Percentiles rank a stretch among this genome's conserved stretches.
phyloP scores from a whole-genome alignment of 2,797 vertebrate species.

The Rhadinocentrus ornatus region DNA sequence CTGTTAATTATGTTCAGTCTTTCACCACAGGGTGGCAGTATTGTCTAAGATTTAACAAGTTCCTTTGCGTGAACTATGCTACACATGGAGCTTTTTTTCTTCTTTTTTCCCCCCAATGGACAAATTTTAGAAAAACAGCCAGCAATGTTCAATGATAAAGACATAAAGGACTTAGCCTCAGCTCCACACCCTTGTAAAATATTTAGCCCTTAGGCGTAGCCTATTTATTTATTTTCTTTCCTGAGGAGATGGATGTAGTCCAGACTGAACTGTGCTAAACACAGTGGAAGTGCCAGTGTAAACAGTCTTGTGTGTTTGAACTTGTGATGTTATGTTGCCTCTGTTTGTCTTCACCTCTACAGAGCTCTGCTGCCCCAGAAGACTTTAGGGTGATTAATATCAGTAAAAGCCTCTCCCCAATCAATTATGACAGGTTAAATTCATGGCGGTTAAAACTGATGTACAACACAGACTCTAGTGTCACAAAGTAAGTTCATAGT shows the following conservation, averaged over 20 bases:
- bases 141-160: constrained; percentile 34
- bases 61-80: background rate
- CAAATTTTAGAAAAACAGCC: constrained; percentile 15
- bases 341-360: constrained; percentile 52
- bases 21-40: constrained; percentile 62
- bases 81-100: background rate
- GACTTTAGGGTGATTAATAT: constrained; percentile 92
- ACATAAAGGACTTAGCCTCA: constrained; percentile 11
- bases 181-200: constrained; percentile 6
- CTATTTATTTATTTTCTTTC: constrained; percentile 36
- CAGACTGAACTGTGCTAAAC: constrained; percentile 17
- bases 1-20: background rate
- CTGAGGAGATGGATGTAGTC: constrained; percentile 22
- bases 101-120: background rate
- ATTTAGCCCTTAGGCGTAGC: constrained; percentile 27
- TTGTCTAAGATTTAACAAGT: constrained; percentile 5
- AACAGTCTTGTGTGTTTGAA: constrained; percentile 23
- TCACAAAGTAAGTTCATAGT: constrained; percentile 88
- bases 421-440: constrained; percentile 92
- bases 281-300: constrained; percentile 18
- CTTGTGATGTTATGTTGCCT: constrained; percentile 19
- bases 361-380: constrained; percentile 87
- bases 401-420: constrained; percentile 87
- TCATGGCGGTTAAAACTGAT: constrained; percentile 92
- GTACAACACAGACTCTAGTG: constrained; percentile 88